Conservation (phyloP, 2,113 vertebrate species). For the Chroicocephalus ridibundus region DNA sequence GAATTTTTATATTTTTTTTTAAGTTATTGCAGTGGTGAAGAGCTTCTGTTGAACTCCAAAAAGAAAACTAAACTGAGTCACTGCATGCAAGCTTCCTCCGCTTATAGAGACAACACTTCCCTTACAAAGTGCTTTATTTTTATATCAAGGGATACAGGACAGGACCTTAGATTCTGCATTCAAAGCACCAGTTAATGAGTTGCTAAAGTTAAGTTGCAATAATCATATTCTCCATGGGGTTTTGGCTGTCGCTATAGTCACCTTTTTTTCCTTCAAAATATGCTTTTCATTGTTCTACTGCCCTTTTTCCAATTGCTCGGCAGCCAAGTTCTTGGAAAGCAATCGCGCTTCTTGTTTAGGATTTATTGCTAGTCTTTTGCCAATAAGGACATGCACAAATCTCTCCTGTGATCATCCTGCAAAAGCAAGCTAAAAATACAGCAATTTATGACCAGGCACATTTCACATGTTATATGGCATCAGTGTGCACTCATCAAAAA, state of each 20-base stretch:
- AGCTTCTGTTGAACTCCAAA: background rate
- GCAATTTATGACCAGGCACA: background rate
- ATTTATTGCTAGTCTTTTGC: slow-evolving; percentile 42
- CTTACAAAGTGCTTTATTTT: background rate
- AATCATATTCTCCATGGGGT: background rate
- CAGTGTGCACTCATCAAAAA: background rate
- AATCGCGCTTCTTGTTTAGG: slow-evolving; percentile 21
- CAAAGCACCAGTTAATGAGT: background rate
- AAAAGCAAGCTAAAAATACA: slow-evolving; percentile 47
- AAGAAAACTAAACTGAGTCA: background rate
- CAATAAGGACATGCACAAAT: slow-evolving; percentile 38
- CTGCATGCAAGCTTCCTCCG: background rate
- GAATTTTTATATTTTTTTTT: background rate
- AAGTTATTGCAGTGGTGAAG: background rate
- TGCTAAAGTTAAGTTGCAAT: slow-evolving; percentile 2
- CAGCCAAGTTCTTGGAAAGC: slow-evolving; percentile 63
- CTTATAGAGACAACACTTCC: background rate
- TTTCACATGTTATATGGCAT: background rate
- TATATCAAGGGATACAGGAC: background rate
- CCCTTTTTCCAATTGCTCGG: slow-evolving; percentile 50
- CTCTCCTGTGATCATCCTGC: slow-evolving; percentile 34
- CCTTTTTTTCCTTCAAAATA: slow-evolving; percentile 51
- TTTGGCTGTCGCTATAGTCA: slow-evolving; percentile 30
- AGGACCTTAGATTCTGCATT: background rate
- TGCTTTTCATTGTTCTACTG: slow-evolving; percentile 42